Conservation (phyloP, 1,140 invertebrate species). For the Cephus cinctus region DNA sequence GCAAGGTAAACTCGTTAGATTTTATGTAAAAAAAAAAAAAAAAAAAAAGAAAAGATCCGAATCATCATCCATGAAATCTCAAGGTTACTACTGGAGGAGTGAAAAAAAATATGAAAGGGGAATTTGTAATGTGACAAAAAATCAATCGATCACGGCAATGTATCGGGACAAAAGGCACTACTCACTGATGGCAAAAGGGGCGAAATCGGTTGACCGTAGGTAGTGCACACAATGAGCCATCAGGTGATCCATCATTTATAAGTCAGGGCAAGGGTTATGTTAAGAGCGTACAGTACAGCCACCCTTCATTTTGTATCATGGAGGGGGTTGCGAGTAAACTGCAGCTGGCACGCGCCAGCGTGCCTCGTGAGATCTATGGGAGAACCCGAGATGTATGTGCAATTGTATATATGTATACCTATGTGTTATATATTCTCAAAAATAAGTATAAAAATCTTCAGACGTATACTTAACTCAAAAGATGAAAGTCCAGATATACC, state of each 20-base stretch:
- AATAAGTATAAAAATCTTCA: too few species aligned
- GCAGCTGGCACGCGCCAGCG: constrained; percentile 36
- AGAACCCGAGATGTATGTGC: too few species aligned
- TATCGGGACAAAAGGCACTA: constrained; percentile 6
- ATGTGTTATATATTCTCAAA: too few species aligned
- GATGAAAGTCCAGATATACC: too few species aligned
- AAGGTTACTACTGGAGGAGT: background rate
- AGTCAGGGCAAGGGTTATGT: constrained; percentile 34
- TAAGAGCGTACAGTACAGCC: constrained; percentile 13
- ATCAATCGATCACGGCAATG: constrained; percentile 24
- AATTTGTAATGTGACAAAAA: constrained; percentile 6
- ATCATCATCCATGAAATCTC: background rate
- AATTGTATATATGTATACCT: too few species aligned
- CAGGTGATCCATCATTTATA: constrained; percentile 42
- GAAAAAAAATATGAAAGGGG: constrained; percentile 14
- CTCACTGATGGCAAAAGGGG: constrained; percentile 13
- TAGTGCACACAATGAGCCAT: constrained; percentile 33
- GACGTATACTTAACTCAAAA: too few species aligned
- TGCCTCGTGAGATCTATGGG: background rate
- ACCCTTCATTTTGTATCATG: constrained; percentile 4
- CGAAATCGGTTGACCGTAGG: constrained; percentile 31
- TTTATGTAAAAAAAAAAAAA: too few species aligned
- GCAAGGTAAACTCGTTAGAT: too few species aligned
- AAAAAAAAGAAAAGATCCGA: background rate
- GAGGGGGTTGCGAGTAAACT: constrained; percentile 23